phyloP scores from a whole-genome alignment of 1,140 invertebrate species.

The Papilio xuthus region DNA sequence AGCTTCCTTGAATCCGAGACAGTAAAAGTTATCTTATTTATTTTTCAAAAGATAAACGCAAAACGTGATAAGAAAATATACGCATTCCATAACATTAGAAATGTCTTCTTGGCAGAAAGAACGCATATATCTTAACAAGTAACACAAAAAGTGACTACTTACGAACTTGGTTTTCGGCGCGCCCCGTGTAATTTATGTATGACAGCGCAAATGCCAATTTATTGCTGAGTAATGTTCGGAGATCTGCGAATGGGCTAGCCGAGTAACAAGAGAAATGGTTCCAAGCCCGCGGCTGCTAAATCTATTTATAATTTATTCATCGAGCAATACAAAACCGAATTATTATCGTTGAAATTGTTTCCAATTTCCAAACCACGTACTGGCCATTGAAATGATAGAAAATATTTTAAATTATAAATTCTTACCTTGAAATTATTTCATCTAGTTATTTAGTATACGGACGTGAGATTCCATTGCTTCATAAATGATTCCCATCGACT shows the following conservation, averaged over 20 bases:
- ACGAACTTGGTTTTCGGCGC: constrained; percentile 74
- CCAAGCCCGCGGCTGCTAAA: constrained; percentile 70
- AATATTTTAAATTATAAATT: not conserved
- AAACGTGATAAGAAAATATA: constrained; percentile 22
- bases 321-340: constrained; percentile 71
- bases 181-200: constrained; percentile 79
- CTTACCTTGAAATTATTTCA: not conserved
- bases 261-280: constrained; percentile 79
- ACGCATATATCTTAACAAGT: constrained; percentile 35
- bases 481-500: not conserved
- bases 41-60: not conserved
- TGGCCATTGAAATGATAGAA: constrained; percentile 17
- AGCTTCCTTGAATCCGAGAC: too few species aligned
- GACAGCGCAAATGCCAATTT: constrained; percentile 81
- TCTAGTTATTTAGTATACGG: not conserved
- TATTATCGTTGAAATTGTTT: constrained; percentile 65
- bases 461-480: not conserved
- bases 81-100: constrained; percentile 31
- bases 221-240: constrained; percentile 81
- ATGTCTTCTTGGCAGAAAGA: constrained; percentile 29
- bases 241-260: constrained; percentile 79
- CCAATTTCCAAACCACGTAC: constrained; percentile 42
- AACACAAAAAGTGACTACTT: constrained; percentile 72
- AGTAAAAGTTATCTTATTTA: not conserved
- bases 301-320: constrained; percentile 80